Percentiles rank a stretch among this genome's conserved stretches.
Evolutionary conservation across 35 echinoderm and acorn worm genomes (phyloP).

Genomic region (Apostichopus californicus): DNA sequence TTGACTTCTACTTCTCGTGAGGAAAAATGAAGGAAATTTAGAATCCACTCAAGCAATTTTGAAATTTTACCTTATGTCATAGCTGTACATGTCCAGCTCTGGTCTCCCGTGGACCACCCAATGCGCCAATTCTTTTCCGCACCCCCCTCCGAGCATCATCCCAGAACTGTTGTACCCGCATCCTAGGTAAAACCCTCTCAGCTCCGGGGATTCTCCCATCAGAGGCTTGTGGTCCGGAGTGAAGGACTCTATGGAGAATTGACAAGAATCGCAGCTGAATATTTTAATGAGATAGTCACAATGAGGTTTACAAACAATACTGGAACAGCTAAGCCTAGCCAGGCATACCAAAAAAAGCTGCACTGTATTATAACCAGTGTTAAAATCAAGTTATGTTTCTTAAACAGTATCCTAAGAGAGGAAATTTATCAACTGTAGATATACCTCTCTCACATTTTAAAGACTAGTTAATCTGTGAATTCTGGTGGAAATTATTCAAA

Average conservation of each 20-base stretch:
- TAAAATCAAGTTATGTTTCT: no score
- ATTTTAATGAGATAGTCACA: no score
- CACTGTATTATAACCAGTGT: no score
- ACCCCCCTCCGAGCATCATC: constrained; percentile 91
- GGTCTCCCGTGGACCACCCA: constrained; percentile 88
- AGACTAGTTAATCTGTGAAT: no score
- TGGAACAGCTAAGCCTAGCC: no score
- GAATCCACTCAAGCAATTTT: background rate
- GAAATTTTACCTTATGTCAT: constrained; percentile 83
- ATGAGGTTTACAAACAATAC: no score
- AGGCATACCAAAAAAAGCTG: no score
- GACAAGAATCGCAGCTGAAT: background rate
- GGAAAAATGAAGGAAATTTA: background rate
- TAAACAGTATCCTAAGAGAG: no score
- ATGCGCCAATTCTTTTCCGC: constrained; percentile 78
- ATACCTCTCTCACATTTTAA: no score
- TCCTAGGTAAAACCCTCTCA: constrained; percentile 82
- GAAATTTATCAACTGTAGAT: no score
- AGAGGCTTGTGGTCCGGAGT: constrained; percentile 88
- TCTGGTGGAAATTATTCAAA: no score
- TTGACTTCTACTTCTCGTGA: background rate
- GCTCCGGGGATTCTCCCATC: constrained; percentile 82
- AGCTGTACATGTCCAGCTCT: constrained; percentile 86
- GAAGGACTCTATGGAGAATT: constrained; percentile 72
- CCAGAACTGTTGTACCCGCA: constrained; percentile 92